Percentiles rank a stretch among this genome's conserved stretches.
phyloP scores from a whole-genome alignment of 2,797 vertebrate species.

The Enteromius thamalakanensis region DNA sequence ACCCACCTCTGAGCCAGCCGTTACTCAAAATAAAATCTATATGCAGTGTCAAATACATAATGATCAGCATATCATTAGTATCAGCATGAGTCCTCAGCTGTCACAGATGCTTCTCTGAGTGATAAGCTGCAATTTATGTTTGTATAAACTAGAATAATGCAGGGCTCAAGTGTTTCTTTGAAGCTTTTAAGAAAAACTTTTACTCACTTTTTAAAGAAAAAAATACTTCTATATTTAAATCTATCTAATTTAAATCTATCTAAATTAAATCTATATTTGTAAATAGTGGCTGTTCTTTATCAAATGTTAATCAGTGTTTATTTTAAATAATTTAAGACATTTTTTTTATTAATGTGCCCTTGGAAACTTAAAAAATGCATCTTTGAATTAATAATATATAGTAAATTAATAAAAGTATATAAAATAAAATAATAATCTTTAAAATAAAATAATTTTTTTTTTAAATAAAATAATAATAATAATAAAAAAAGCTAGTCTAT shows the following conservation, averaged over 20 bases:
- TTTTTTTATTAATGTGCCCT: background rate
- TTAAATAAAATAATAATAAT: too few species aligned
- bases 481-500: background rate
- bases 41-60: conserved; percentile 20
- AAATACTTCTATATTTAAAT: too few species aligned
- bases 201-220: background rate
- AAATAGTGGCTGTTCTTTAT: background rate
- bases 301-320: background rate
- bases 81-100: conserved; percentile 20
- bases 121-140: background rate
- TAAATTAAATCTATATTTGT: too few species aligned
- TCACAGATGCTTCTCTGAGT: background rate
- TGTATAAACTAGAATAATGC: background rate
- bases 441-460: too few species aligned
- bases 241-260: too few species aligned
- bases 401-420: too few species aligned
- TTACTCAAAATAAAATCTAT: conserved; percentile 31
- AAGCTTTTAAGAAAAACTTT: background rate
- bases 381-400: background rate
- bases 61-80: conserved; percentile 31
- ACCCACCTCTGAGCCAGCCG: conserved; percentile 21
- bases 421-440: background rate
- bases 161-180: background rate
- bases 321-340: background rate
- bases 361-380: background rate